Percentiles rank a stretch among this genome's conserved stretches.
phyloP scores from a whole-genome alignment of 2,888 invertebrate species.

The Papilio gigon region DNA sequence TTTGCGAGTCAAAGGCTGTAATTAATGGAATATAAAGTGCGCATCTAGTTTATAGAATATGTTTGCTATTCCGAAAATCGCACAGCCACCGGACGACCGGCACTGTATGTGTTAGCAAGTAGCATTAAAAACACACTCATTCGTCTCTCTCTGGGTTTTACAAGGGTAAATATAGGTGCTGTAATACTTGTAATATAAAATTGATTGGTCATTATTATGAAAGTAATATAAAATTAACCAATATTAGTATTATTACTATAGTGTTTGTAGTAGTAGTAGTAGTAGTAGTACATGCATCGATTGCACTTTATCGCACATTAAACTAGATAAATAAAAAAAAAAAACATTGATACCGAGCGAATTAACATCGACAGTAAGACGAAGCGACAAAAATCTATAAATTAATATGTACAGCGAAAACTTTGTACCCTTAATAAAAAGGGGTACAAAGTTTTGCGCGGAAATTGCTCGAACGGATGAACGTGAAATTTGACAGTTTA shows the following conservation, averaged over 20 bases:
- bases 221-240: not conserved
- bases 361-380: not conserved
- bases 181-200: too few species aligned
- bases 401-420: too few species aligned
- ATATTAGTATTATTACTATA: too few species aligned
- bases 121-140: not conserved
- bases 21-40: constrained; percentile 12
- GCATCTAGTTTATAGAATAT: not conserved
- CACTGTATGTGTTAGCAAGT: not conserved
- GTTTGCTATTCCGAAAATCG: not conserved
- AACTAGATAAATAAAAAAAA: not conserved
- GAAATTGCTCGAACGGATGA: too few species aligned
- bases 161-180: too few species aligned
- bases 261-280: not conserved
- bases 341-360: not conserved
- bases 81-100: not conserved
- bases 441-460: too few species aligned
- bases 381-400: not conserved
- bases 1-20: constrained; percentile 18
- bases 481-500: too few species aligned
- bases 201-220: too few species aligned
- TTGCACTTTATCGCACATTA: not conserved
- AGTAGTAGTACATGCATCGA: not conserved
- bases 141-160: not conserved
- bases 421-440: too few species aligned